Conservation (phyloP, 2,113 vertebrate genomes). For the Alaudala cheleensis region DNA sequence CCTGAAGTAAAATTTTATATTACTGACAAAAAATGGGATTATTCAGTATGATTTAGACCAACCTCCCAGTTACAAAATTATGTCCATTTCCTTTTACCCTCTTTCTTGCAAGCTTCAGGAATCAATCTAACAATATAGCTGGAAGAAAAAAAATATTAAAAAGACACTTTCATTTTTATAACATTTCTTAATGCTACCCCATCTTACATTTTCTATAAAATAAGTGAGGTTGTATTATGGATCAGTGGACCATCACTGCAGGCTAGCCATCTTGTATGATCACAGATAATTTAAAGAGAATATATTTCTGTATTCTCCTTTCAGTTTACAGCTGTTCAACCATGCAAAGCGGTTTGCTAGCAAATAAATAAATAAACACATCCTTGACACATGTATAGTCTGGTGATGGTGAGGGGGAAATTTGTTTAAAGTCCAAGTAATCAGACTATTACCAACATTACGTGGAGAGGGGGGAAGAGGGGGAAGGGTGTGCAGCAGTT, state of each 20-base stretch:
- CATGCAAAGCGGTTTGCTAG: neutral
- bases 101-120: neutral
- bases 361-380: constrained; percentile 36
- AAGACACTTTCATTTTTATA: neutral
- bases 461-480: neutral
- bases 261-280: neutral
- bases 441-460: neutral
- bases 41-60: neutral
- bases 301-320: neutral
- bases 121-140: neutral
- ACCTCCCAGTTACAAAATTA: neutral
- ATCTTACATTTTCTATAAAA: neutral
- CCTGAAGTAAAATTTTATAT: neutral
- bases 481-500: neutral
- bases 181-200: neutral
- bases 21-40: neutral
- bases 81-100: neutral
- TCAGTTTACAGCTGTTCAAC: neutral
- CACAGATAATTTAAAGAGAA: neutral
- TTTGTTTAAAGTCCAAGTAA: neutral
- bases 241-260: neutral
- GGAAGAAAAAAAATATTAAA: neutral
- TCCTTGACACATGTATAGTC: neutral
- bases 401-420: neutral
- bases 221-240: neutral